Evolutionary conservation across 2,113 vertebrate species (phyloP).

Genomic region (Callaeas wilsoni): DNA sequence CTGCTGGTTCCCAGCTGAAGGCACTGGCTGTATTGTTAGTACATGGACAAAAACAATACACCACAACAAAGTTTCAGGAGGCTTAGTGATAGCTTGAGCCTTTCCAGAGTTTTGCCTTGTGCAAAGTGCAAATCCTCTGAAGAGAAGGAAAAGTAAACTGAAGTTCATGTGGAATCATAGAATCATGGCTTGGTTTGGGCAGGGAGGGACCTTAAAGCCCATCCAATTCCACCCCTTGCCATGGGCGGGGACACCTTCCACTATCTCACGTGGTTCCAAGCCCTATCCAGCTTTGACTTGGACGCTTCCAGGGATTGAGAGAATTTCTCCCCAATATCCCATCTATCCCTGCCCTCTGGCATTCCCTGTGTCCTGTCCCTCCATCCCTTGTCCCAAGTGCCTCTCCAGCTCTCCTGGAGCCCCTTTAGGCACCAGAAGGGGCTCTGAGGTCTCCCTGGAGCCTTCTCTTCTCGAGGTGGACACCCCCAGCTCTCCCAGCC

Average conservation of each 20-base stretch:
- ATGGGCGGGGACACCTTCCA: not conserved
- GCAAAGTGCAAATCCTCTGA: not conserved
- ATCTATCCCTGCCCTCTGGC: not conserved
- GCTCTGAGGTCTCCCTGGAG: not conserved
- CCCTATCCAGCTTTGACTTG: fast-evolving
- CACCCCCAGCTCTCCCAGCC: not conserved
- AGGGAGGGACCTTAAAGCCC: not conserved
- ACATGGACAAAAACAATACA: not conserved
- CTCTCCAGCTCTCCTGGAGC: not conserved
- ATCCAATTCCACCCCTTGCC: not conserved
- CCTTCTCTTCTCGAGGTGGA: not conserved
- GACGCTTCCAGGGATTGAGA: not conserved
- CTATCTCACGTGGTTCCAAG: not conserved
- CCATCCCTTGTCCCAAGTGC: not conserved
- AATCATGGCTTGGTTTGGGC: not conserved
- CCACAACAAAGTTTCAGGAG: not conserved
- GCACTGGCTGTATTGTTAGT: not conserved
- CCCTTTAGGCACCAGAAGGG: not conserved
- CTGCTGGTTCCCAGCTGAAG: not conserved
- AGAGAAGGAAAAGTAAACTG: not conserved
- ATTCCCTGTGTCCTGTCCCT: not conserved
- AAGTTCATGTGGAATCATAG: not conserved
- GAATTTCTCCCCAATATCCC: not conserved
- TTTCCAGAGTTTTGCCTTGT: not conserved
- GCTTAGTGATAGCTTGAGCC: not conserved